Evolutionary conservation across 2,888 invertebrate species (phyloP).

Genomic region (Adineta ricciae): DNA sequence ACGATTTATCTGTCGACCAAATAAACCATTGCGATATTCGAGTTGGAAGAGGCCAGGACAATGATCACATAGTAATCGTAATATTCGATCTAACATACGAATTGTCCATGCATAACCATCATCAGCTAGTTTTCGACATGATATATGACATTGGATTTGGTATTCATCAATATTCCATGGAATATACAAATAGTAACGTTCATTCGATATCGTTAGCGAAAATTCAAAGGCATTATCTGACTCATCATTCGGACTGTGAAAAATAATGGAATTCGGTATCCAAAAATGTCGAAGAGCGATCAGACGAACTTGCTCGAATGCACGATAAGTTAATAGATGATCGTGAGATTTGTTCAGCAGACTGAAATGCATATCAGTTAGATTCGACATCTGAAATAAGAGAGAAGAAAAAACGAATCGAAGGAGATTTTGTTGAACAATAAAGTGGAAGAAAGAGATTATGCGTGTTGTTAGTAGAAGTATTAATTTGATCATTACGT

Average conservation of each 20-base stretch:
- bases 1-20: background rate
- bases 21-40: background rate
- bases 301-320: background rate
- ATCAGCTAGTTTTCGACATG: background rate
- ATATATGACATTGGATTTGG: background rate
- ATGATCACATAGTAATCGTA: background rate
- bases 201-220: background rate
- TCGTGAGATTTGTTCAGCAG: background rate
- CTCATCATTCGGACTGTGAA: background rate
- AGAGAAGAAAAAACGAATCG: too few species aligned
- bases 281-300: background rate
- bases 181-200: background rate
- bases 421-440: background rate
- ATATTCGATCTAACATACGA: background rate
- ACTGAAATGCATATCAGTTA: background rate
- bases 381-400: background rate
- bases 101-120: constrained; percentile 19
- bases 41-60: constrained; percentile 17
- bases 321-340: constrained; percentile 5
- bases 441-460: background rate
- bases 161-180: background rate
- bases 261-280: background rate
- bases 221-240: background rate
- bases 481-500: background rate
- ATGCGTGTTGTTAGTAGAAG: background rate